A percentile compares a stretch with the other conserved stretches of the same genome.
Conservation (phyloP, 2,888 invertebrate species). For the Colostygia pectinataria region DNA sequence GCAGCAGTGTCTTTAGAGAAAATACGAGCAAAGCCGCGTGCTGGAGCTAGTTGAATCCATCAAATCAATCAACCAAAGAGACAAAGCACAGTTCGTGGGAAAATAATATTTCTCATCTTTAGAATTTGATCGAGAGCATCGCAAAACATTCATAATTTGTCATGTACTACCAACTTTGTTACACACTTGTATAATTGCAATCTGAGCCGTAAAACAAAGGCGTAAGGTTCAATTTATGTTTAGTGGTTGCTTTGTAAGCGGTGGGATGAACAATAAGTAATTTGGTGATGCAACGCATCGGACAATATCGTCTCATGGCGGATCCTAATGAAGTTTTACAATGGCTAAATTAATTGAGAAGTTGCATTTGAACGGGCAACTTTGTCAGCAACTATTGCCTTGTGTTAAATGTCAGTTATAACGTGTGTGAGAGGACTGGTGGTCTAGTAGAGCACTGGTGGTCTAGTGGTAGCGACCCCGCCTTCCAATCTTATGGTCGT, state of each 20-base stretch:
- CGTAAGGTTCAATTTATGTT: conserved; percentile 6
- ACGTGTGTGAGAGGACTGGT: no score
- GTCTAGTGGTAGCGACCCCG: no score
- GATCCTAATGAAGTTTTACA: conserved; percentile 19
- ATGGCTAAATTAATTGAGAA: conserved; percentile 8
- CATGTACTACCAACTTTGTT: conserved; percentile 8
- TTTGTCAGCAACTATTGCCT: no score
- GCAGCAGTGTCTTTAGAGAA: no score
- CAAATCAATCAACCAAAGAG: conserved; percentile 33
- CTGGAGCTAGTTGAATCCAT: not conserved
- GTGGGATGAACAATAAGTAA: conserved; percentile 24
- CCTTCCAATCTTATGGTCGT: no score
- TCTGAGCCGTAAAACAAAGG: not conserved
- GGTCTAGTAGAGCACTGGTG: no score
- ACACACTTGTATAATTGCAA: not conserved
- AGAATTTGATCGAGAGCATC: conserved; percentile 24
- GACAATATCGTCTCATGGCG: conserved; percentile 30
- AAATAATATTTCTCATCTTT: conserved; percentile 32
- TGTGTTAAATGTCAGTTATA: no score
- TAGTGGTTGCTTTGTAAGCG: not conserved
- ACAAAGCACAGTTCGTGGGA: conserved; percentile 41
- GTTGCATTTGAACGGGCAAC: no score
- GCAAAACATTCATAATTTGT: conserved; percentile 48
- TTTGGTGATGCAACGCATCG: conserved; percentile 41
- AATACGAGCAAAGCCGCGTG: not conserved